A percentile compares a stretch with the other conserved stretches of the same genome.
Evolutionary conservation across 1,140 invertebrate species (phyloP).

Genomic region (Euwallacea similis): DNA sequence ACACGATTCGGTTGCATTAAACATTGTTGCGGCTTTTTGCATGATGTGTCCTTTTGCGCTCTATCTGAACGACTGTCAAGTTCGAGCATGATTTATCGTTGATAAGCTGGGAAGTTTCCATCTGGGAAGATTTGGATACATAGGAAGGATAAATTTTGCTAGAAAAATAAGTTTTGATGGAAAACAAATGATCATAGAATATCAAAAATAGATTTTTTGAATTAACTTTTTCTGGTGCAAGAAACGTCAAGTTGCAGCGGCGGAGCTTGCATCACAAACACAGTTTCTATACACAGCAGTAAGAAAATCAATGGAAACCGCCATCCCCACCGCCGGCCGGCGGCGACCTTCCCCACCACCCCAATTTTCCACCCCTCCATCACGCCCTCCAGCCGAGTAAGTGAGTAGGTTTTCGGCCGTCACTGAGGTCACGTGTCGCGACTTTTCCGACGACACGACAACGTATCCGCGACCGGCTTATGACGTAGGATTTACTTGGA

Average conservation of each 20-base stretch:
- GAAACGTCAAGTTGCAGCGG: background rate
- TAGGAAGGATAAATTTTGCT: too few species aligned
- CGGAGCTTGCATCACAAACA: background rate
- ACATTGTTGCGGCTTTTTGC: background rate
- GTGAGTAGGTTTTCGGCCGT: constrained; percentile 7
- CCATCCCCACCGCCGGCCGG: background rate
- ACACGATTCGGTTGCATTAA: background rate
- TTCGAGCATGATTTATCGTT: too few species aligned
- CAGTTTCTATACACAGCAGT: background rate
- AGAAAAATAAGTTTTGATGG: too few species aligned
- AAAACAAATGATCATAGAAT: too few species aligned
- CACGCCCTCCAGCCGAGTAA: background rate
- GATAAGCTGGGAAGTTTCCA: too few species aligned
- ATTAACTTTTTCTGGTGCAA: too few species aligned
- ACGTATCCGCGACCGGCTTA: background rate
- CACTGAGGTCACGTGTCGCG: background rate
- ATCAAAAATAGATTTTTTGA: too few species aligned
- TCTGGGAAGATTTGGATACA: too few species aligned
- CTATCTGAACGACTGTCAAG: too few species aligned
- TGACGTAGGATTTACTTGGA: background rate
- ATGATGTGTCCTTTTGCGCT: background rate
- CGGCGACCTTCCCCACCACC: background rate
- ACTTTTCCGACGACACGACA: background rate
- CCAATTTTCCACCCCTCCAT: background rate
- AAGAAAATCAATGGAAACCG: constrained; percentile 3